Conservation (phyloP, 2,888 invertebrate species). For the Antheraea yamamai region DNA sequence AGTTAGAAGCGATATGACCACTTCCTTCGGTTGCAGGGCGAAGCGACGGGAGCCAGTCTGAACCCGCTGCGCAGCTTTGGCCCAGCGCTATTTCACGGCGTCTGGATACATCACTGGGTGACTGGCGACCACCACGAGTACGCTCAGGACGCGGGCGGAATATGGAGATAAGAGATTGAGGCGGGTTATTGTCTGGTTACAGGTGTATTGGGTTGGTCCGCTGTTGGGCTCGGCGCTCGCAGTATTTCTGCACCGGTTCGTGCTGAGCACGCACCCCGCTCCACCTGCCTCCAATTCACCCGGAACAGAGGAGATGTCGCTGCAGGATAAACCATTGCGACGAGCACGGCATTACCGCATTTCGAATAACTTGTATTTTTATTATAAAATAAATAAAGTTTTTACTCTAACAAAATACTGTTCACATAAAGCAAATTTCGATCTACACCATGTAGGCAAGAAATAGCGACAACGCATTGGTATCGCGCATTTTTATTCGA, state of each 20-base stretch:
- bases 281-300: slow-evolving; percentile 61
- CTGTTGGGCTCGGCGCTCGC: slow-evolving; percentile 61
- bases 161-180: not conserved
- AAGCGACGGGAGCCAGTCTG: slow-evolving; percentile 86
- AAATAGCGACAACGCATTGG: too few relatives aligned
- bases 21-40: slow-evolving; percentile 64
- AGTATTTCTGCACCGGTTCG: slow-evolving; percentile 57
- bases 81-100: slow-evolving; percentile 85
- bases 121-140: slow-evolving; percentile 35
- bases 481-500: too few relatives aligned
- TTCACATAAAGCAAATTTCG: too few relatives aligned
- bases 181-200: slow-evolving; percentile 32
- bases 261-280: slow-evolving; percentile 62
- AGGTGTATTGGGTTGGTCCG: slow-evolving; percentile 79
- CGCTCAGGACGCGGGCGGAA: too few relatives aligned
- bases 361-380: not conserved
- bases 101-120: slow-evolving; percentile 86
- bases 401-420: not conserved
- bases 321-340: slow-evolving; percentile 66
- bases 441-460: too few relatives aligned
- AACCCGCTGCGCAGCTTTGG: slow-evolving; percentile 88
- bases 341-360: slow-evolving; percentile 6
- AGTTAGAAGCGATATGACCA: not conserved
- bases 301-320: slow-evolving; percentile 80
- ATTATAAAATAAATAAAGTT: slow-evolving; percentile 6